Percentiles rank a stretch among this genome's conserved stretches.
These are phyloP conservation scores for Liparis tanakae DNA, from an alignment of 2,797 vertebrate species.

Conservation along the genomic window DNA sequence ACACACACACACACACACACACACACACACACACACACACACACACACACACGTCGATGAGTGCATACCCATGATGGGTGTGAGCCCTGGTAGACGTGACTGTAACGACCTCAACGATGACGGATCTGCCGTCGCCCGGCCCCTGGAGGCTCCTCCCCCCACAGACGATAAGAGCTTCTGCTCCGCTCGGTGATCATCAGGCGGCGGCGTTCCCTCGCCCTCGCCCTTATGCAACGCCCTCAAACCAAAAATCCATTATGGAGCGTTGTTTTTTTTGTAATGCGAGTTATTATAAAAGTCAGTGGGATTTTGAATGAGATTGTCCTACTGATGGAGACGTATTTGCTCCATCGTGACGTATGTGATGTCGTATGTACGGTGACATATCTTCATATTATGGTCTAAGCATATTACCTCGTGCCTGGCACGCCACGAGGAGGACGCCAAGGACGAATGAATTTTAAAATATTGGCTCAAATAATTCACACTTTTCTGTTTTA, in stretches of 20 bases:
- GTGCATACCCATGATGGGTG: too few relatives aligned
- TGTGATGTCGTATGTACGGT: neutral
- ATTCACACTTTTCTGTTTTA: too few relatives aligned
- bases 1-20: too few relatives aligned
- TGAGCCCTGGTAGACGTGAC: neutral
- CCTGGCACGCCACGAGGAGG: neutral
- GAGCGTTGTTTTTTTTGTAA: neutral
- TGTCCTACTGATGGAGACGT: neutral
- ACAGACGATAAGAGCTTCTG: neutral
- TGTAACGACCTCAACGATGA: neutral
- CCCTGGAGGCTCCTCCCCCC: neutral
- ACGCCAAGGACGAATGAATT: conserved; percentile 7
- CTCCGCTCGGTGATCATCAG: neutral
- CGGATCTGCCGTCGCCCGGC: neutral
- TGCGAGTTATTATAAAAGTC: neutral
- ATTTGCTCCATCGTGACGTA: neutral
- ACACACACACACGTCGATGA: too few relatives aligned
- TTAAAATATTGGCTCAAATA: conserved; percentile 9
- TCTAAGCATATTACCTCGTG: neutral
- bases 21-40: too few relatives aligned
- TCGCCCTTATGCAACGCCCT: neutral
- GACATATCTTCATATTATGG: neutral
- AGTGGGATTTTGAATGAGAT: neutral
- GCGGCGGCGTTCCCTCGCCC: neutral
- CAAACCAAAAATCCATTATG: neutral